Percentiles rank a stretch among this genome's conserved stretches.
These are phyloP conservation scores for Myocastor coypus DNA, from an alignment of 2,113 vertebrate genomes.

Conservation along the genomic window DNA sequence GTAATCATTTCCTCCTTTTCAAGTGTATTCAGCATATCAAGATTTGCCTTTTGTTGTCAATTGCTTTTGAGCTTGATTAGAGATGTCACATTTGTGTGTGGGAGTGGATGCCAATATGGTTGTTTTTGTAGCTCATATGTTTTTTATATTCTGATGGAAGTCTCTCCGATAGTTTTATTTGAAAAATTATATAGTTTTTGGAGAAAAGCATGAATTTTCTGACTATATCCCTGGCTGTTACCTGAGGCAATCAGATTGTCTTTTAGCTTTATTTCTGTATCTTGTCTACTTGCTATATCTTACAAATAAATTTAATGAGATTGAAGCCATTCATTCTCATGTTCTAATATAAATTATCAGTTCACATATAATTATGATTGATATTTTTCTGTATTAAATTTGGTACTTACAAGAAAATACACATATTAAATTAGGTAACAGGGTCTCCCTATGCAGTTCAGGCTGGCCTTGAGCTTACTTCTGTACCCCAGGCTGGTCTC, in stretches of 20 bases:
- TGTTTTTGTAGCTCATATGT: neutral
- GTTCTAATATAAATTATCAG: neutral
- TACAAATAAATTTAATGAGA: constrained; percentile 32
- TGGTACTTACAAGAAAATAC: constrained; percentile 11
- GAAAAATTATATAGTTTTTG: neutral
- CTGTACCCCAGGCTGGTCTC: too few relatives aligned
- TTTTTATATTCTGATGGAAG: constrained; percentile 29
- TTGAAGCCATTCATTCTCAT: constrained; percentile 17
- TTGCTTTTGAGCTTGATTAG: constrained; percentile 48
- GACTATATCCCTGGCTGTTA: neutral
- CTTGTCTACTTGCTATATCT: neutral
- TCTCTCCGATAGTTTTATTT: neutral
- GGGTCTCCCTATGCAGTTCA: too few relatives aligned
- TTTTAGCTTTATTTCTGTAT: neutral
- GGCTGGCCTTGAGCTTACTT: too few relatives aligned
- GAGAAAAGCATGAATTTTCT: neutral
- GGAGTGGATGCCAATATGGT: neutral
- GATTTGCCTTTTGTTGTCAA: neutral
- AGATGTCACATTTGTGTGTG: neutral
- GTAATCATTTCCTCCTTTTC: neutral
- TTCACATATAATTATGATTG: constrained; percentile 3
- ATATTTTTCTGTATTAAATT: constrained; percentile 57
- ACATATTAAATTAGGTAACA: constrained; percentile 15
- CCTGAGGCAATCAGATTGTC: neutral
- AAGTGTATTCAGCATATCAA: neutral